Percentiles rank a stretch among this genome's conserved stretches.
Evolutionary conservation across 2,797 vertebrate species (phyloP).

Genomic region (Chrosomus eos): DNA sequence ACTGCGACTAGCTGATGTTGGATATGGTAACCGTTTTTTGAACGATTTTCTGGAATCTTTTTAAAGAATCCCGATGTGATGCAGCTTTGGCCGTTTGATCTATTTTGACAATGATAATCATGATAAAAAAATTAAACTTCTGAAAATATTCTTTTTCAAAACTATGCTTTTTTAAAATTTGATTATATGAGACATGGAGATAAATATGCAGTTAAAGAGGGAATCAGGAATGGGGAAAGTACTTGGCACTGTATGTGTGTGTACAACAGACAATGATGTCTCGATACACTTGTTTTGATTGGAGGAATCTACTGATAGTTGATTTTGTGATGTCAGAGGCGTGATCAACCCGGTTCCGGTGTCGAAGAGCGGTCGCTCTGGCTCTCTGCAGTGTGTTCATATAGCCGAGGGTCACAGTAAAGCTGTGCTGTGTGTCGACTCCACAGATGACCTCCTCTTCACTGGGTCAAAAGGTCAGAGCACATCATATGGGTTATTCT

Average conservation of each 20-base stretch:
- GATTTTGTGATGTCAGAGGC: slow-evolving; percentile 77
- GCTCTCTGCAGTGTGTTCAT: slow-evolving; percentile 86
- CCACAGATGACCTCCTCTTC: slow-evolving; percentile 96
- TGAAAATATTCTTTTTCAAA: neutral
- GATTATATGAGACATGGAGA: neutral
- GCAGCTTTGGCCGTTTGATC: neutral
- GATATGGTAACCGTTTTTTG: neutral
- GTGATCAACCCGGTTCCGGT: slow-evolving; percentile 90
- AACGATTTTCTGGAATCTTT: neutral
- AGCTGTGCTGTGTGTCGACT: slow-evolving; percentile 95
- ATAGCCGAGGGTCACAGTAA: slow-evolving; percentile 95
- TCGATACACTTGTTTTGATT: neutral
- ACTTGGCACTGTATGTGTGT: neutral
- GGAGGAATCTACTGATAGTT: neutral
- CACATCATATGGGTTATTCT: neutral
- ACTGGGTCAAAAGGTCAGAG: slow-evolving; percentile 95
- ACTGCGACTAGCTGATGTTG: neutral
- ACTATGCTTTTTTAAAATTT: neutral
- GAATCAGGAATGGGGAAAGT: slow-evolving; percentile 5
- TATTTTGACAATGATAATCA: neutral
- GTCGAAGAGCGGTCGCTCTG: slow-evolving; percentile 80
- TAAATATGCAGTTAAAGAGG: neutral
- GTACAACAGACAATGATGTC: neutral
- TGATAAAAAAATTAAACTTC: neutral
- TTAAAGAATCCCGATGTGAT: neutral